Percentiles rank a stretch among this genome's conserved stretches.
These are phyloP conservation scores for Chlorodrepanis virens DNA, from an alignment of 2,113 vertebrate genomes.

Conservation along the genomic window DNA sequence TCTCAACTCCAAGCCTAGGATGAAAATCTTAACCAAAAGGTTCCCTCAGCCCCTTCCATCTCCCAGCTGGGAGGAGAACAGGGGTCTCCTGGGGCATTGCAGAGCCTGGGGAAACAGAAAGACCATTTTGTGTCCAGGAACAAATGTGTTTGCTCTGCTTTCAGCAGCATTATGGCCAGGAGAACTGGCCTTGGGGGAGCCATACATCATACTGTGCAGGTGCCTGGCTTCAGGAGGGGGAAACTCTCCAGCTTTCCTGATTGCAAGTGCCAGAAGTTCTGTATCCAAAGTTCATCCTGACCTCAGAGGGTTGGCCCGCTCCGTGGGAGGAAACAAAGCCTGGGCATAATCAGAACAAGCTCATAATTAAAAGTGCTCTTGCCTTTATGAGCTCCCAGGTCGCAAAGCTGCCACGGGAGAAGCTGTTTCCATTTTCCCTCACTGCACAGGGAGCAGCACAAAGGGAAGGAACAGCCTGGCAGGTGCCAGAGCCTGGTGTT, in stretches of 20 bases:
- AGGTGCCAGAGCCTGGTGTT: neutral
- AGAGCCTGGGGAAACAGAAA: neutral
- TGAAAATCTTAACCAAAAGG: neutral
- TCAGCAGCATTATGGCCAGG: conserved; percentile 14
- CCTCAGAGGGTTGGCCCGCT: neutral
- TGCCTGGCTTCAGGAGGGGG: conserved; percentile 57
- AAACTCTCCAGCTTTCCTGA: conserved; percentile 54
- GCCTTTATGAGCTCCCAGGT: conserved; percentile 18
- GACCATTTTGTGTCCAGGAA: conserved; percentile 16
- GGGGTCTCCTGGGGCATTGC: neutral
- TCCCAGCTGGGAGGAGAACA: neutral
- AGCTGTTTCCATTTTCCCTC: conserved; percentile 25
- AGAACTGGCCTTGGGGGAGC: conserved; percentile 44
- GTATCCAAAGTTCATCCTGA: conserved; percentile 57
- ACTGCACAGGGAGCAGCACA: neutral
- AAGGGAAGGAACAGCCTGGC: neutral
- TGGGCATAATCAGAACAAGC: neutral
- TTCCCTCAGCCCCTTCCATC: neutral
- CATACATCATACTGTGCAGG: conserved; percentile 52
- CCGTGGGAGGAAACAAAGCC: conserved; percentile 17
- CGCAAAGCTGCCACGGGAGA: neutral
- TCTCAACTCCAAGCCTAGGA: neutral
- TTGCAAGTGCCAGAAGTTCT: conserved; percentile 12
- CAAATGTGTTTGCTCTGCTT: conserved; percentile 64
- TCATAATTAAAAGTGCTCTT: neutral